Evolutionary conservation across 2,113 vertebrate species (phyloP).

Genomic region (Tangachromis dhanisi): DNA sequence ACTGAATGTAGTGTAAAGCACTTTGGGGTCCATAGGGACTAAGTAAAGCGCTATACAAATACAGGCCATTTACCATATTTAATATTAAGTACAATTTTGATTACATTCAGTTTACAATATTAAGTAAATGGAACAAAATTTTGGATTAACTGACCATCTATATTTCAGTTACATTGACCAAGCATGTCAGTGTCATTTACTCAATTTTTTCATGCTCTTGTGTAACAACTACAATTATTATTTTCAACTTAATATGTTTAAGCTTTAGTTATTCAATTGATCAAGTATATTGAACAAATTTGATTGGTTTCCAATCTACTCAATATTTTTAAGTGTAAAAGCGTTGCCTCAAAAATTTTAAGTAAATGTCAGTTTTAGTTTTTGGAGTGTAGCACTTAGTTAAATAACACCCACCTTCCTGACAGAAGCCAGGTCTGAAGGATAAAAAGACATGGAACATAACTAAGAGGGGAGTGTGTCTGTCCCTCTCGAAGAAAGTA

Average conservation of each 20-base stretch:
- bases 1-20: neutral
- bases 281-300: neutral
- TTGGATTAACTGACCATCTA: neutral
- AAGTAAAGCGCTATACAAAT: neutral
- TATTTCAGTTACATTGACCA: neutral
- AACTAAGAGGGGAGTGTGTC: neutral
- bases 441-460: neutral
- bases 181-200: neutral
- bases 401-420: constrained; percentile 5
- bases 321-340: neutral
- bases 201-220: neutral
- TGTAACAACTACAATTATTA: neutral
- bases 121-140: neutral
- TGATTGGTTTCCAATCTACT: neutral
- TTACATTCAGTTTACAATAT: neutral
- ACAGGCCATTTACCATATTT: neutral
- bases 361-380: neutral
- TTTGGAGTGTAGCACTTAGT: neutral
- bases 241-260: neutral
- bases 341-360: neutral
- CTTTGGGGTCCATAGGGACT: neutral
- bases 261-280: neutral
- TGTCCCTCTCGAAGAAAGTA: neutral
- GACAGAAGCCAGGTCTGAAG: neutral
- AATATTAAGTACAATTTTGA: neutral